Conservation (phyloP, 2,888 invertebrate species). For the Diabrotica balteata region DNA sequence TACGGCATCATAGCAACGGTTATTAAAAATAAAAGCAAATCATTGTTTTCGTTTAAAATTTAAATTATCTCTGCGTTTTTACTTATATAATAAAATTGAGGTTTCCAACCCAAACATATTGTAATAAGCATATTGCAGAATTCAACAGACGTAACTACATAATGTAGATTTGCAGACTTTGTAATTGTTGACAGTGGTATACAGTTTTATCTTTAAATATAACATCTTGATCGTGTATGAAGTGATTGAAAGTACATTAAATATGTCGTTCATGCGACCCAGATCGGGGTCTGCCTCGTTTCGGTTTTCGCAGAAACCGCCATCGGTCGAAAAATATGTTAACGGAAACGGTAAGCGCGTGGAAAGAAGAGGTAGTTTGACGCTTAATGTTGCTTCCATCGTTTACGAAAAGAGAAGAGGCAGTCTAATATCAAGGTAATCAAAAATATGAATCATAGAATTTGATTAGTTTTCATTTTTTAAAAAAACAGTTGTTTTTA, state of each 20-base stretch:
- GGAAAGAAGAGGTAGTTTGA: slow-evolving; percentile 52
- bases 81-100: no score
- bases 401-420: slow-evolving; percentile 56
- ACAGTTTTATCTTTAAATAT: slow-evolving; percentile 1
- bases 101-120: no score
- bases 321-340: slow-evolving; percentile 27
- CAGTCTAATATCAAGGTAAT: slow-evolving; percentile 62
- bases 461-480: no score
- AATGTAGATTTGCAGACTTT: background rate
- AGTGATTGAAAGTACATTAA: background rate
- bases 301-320: slow-evolving; percentile 29
- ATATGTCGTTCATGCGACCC: slow-evolving; percentile 30
- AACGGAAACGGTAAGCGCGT: slow-evolving; percentile 19
- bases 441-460: no score
- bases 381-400: slow-evolving; percentile 39
- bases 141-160: no score
- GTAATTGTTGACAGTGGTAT: background rate
- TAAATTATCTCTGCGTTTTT: no score
- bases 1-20: no score
- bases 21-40: no score
- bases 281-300: slow-evolving; percentile 38
- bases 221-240: background rate
- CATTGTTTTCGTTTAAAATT: no score
- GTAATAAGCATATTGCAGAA: no score
- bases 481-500: no score